These are phyloP conservation scores for Oasisia sp. DNA, from an alignment of 2,888 invertebrate species.

Conservation along the genomic window DNA sequence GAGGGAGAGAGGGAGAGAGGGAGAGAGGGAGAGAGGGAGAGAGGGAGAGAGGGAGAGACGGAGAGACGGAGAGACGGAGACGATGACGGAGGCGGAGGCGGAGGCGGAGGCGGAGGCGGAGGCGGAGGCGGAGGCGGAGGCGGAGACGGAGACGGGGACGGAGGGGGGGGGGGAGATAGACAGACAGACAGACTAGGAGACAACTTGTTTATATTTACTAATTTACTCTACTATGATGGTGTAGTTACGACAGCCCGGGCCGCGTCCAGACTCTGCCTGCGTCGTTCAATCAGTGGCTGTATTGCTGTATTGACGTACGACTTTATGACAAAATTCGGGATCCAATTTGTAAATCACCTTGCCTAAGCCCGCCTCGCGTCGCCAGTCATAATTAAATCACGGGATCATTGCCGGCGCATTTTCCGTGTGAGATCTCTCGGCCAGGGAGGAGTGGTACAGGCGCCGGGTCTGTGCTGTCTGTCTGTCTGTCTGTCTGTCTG, in stretches of 20 bases:
- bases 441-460: neutral
- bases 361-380: neutral
- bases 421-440: neutral
- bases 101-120: neutral
- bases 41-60: neutral
- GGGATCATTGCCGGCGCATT: slow-evolving; percentile 4
- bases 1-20: neutral
- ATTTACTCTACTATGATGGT: neutral
- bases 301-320: neutral
- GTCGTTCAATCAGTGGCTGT: neutral
- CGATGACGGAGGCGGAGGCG: neutral
- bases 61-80: neutral
- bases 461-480: too few species aligned
- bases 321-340: neutral
- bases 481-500: too few species aligned
- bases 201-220: too few species aligned
- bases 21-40: neutral
- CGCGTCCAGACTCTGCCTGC: neutral
- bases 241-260: neutral
- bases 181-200: too few species aligned
- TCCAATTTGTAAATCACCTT: neutral
- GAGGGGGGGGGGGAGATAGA: too few species aligned
- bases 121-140: neutral
- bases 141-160: too few species aligned
- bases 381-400: slow-evolving; percentile 11